These are phyloP conservation scores for Etheostoma perlongum DNA, from an alignment of 2,797 vertebrate genomes.

Conservation along the genomic window DNA sequence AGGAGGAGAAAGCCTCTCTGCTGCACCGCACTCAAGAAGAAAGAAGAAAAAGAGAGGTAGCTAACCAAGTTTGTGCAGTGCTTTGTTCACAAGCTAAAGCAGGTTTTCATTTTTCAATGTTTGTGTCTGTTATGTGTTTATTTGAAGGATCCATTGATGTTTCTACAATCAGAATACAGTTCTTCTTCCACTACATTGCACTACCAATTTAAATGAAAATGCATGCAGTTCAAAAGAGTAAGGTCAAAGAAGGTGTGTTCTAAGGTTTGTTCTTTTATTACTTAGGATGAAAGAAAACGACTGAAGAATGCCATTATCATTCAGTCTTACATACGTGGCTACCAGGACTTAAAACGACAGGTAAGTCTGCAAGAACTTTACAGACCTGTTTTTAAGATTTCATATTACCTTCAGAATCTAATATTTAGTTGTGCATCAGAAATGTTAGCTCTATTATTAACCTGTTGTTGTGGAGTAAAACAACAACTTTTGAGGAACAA, in stretches of 20 bases:
- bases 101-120: not conserved
- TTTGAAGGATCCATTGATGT: not conserved
- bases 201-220: not conserved
- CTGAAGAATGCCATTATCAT: constrained; percentile 97
- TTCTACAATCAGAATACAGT: not conserved
- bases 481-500: not conserved
- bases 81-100: not conserved
- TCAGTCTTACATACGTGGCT: constrained; percentile 96
- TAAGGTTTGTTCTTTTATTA: constrained; percentile 15
- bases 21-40: constrained; percentile 98
- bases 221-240: not conserved
- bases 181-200: not conserved
- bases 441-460: not conserved
- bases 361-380: constrained; percentile 72
- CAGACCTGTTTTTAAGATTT: not conserved
- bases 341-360: constrained; percentile 95
- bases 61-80: not conserved
- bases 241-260: not conserved
- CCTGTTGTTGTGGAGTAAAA: not conserved
- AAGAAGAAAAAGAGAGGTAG: constrained; percentile 96
- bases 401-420: not conserved
- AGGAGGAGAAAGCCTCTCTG: constrained; percentile 98
- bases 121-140: not conserved
- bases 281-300: constrained; percentile 95
- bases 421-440: not conserved